Conservation (phyloP, 2,113 vertebrate genomes). For the Catagonus wagneri region DNA sequence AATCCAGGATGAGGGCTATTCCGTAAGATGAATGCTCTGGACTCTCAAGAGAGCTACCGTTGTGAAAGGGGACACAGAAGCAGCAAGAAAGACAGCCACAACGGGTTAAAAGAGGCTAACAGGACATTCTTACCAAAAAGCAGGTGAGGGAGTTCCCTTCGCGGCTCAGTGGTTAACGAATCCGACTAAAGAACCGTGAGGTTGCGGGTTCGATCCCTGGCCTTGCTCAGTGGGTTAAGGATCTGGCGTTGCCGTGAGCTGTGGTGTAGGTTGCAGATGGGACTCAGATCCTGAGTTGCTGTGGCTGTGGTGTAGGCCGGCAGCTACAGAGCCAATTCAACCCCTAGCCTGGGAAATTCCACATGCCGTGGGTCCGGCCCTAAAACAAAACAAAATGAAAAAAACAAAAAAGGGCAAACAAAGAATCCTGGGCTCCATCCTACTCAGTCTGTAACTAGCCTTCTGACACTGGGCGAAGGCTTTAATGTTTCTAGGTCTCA, state of each 20-base stretch:
- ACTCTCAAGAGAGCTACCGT: neutral
- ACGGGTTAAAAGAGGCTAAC: neutral
- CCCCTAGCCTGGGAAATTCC: too few species aligned
- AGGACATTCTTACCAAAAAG: neutral
- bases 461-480: neutral
- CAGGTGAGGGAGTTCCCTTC: too few species aligned
- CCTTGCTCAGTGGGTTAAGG: too few species aligned
- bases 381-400: neutral
- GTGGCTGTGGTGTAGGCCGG: too few species aligned
- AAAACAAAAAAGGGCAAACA: neutral
- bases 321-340: too few species aligned
- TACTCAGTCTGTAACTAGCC: neutral
- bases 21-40: neutral
- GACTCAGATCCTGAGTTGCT: too few species aligned
- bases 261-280: too few species aligned
- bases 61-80: accelerated
- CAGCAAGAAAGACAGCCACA: accelerated
- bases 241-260: too few species aligned
- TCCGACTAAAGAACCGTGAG: too few species aligned
- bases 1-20: neutral
- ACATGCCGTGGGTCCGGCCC: too few species aligned
- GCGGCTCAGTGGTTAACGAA: too few species aligned
- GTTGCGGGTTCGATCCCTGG: too few species aligned
- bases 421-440: neutral
- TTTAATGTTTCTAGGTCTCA: neutral